Base-by-base conservation (phyloP, 2,797 vertebrate genomes). In the Mus spretus region DNA sequence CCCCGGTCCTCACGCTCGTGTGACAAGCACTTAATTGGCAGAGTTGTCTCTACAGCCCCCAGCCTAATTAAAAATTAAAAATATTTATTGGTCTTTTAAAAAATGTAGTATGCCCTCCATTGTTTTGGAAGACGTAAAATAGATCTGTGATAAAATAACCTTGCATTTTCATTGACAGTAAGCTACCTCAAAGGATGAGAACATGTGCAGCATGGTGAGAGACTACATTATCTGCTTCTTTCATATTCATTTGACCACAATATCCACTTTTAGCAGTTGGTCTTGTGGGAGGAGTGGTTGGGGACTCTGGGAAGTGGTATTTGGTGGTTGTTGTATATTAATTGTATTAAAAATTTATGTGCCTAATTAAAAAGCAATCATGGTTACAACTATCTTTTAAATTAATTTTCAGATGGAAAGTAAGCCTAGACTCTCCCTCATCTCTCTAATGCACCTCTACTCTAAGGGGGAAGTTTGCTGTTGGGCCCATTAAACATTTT, bases 321-420 rank as follows among this genome's bases (percentile, higher is more conserved):
- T 92, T 7, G n/a, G 61, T 84, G 63, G 22, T 82, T 86, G 8
- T 44, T 87, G 24, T 84, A 87, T 97, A 93, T 94, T 92, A 95
- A 94, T 96, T 96, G 92, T 89, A 95, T 95, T 95, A 94, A 97
- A 97, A 87, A 95, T 95, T 0, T 63, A 91, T 84, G 79, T 83
- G 72, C 24, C 57, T 95, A 91, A 92, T 95, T 96, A 94, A 96
- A 94, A 96, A 92, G 65, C 24, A 94, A 96, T n/a, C 28, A 75
- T 57, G 47, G 22, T 82, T 95, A 89, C 77, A 93, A 89, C 63
- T 70, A 92, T 83, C 55, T 93, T 91, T 90, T 19, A 89, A 92
- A 91, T 93, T 86, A 82, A 81, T 74, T 96, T 97, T 97, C 89
- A 92, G 53, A 50, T 89, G 55, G 79, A 83, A 93, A 92, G 26